Base-by-base conservation (phyloP, 1,140 invertebrate species). In the Diorhabda carinulata region DNA sequence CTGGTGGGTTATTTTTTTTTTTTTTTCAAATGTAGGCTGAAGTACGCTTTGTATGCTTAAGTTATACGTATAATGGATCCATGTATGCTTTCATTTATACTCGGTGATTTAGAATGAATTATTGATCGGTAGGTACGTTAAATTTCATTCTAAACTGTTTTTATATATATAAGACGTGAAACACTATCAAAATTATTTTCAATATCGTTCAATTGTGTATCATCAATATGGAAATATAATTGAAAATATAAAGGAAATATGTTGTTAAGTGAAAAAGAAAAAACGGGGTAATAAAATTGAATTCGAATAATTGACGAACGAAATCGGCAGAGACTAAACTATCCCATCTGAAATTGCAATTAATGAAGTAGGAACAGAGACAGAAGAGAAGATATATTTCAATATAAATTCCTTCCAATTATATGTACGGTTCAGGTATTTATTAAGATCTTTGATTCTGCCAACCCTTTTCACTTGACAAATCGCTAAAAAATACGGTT, bases 371-470 rank as follows among this genome's bases (percentile, higher is more conserved):
- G 25, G 25, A 67, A 57, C 40, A 65, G 5, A 45, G 64, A 3
- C 47, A 52, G 47, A 52, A 25, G 47, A 65, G 64, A 57, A 65
- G 25, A 25, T 25, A 25, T 65, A 67, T 67, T 67, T 47, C 65
- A 67, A 67, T 67, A 67, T 67, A 67, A 67, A 67, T 67, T 67
- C 65, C 65, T 67, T 67, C 44, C 57, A 59, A 60, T 67, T 67
- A 67, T 52, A 43, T 60, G 40, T 45, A 67, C 65, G 65, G 65
- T 60, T 67, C 58, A 60, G 57, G 60, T 67, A 67, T 67, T 67
- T 60, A 67, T 67, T 58, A 67, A 67, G 65, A 67, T 67, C 40
- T 67, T 44, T 60, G 65, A 67, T 59, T 67, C 43, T 45, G 44
- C 65, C 47, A 60, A 67, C 65, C 65, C 65, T 60, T 67, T 67